phyloP scores from a whole-genome alignment of 2,888 invertebrate species.

The Amblyjoppa fuscipennis region DNA sequence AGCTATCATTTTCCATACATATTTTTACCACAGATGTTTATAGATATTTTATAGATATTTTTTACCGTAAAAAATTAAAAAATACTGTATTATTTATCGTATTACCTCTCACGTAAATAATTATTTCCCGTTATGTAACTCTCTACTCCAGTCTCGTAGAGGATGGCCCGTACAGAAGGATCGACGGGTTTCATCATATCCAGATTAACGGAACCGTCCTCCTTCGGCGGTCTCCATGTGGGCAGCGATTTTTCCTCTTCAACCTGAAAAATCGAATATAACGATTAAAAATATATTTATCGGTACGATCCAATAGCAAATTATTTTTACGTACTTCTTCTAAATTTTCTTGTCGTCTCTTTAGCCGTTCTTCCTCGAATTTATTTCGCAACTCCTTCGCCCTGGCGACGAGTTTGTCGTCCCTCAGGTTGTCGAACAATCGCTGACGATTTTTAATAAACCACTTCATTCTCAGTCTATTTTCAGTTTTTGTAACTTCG shows the following conservation, averaged over 20 bases:
- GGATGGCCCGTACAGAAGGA: conserved; percentile 70
- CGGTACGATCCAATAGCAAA: neutral
- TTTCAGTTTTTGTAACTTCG: conserved; percentile 75
- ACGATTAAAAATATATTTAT: neutral
- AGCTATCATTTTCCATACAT: neutral
- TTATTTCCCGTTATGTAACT: conserved; percentile 77
- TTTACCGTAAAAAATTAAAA: conserved; percentile 7
- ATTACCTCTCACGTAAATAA: conserved; percentile 79
- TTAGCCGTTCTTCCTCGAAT: conserved; percentile 46
- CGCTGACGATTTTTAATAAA: conserved; percentile 78
- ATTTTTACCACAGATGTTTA: neutral
- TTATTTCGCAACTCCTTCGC: conserved; percentile 63
- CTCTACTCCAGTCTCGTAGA: conserved; percentile 75
- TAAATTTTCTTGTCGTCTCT: conserved; percentile 49
- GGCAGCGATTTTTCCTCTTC: conserved; percentile 47
- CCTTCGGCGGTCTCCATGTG: conserved; percentile 73
- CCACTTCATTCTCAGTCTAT: conserved; percentile 77
- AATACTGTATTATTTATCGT: neutral
- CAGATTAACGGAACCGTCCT: conserved; percentile 69
- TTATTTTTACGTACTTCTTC: conserved; percentile 15
- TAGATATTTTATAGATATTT: neutral
- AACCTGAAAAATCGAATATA: conserved; percentile 32
- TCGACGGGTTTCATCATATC: conserved; percentile 79
- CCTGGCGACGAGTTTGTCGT: conserved; percentile 63
- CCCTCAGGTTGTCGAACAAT: conserved; percentile 76